These are phyloP conservation scores for Oligia latruncula DNA, from an alignment of 2,888 invertebrate species.

Conservation along the genomic window DNA sequence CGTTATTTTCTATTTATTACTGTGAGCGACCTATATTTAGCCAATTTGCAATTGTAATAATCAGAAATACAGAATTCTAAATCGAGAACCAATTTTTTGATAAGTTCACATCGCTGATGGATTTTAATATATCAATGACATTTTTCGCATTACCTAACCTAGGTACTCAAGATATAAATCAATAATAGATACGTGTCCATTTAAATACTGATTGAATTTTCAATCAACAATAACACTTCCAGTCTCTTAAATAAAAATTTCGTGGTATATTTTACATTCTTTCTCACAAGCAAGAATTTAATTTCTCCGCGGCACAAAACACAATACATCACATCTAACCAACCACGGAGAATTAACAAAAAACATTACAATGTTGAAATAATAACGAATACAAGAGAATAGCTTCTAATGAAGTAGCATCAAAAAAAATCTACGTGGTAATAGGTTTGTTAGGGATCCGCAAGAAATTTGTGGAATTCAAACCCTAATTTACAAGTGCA, in stretches of 20 bases:
- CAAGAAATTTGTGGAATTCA: not conserved
- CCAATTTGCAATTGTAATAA: not conserved
- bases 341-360: slow-evolving; percentile 72
- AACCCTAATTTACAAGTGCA: not conserved
- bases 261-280: not conserved
- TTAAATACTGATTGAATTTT: not conserved
- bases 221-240: not conserved
- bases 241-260: not conserved
- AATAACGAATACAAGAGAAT: slow-evolving; percentile 74
- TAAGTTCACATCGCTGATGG: not conserved
- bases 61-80: not conserved
- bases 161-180: not conserved
- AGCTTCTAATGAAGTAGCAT: slow-evolving; percentile 77
- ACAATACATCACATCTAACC: slow-evolving; percentile 64
- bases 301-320: slow-evolving; percentile 2
- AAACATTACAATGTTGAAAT: slow-evolving; percentile 69
- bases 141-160: not conserved
- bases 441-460: slow-evolving; percentile 70
- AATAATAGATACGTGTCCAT: not conserved
- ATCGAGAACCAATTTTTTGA: too few species aligned
- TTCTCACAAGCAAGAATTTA: slow-evolving; percentile 3
- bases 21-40: slow-evolving; percentile 5
- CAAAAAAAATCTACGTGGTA: slow-evolving; percentile 64
- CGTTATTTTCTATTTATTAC: slow-evolving; percentile 40
- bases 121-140: too few species aligned